Base-by-base conservation (phyloP, 2,113 vertebrate species). In the Neomonachus schauinslandi region DNA sequence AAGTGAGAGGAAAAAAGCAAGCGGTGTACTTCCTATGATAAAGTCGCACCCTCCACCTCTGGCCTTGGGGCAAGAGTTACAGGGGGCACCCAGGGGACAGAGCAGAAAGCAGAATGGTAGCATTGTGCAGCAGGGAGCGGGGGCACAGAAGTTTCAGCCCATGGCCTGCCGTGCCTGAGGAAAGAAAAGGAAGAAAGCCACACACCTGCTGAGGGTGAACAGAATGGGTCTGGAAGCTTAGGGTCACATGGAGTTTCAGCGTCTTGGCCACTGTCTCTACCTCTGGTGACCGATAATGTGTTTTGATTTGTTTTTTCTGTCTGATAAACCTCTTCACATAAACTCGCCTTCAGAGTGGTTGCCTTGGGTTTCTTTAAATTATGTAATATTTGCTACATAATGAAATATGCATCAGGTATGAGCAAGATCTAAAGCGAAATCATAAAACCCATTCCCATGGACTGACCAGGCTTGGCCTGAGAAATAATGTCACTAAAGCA, bases 301-400 rank as follows among this genome's bases (percentile, higher is more conserved):
- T 57, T 93, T 65, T 15, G 12, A 79, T 69, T 80, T 53, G 51
- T 77, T 63, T 46, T 21, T 12, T 26, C 76, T 4, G 18, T 61
- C 42, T n/a, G 80, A 90, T 92, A 87, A 96, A 63, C 21, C 82
- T 86, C 76, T 95, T 80, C 77, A 74, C 59, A 51, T 83, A 89
- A 63, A 93, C 63, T 79, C 69, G 24, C 79, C 93, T 91, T 89
- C 69, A 33, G 55, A 71, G 46, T 59, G 51, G 51, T 84, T 81
- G 83, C 69, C 71, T 87, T 71, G 19, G 81, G 79, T 96, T 97
- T 92, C 92, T 95, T 95, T 96, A 89, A 95, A 89, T 80, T 83
- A 57, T 88, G 84, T 80, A 79, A 39, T 94, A 85, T 57, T 82
- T 89, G 95, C 51, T 77, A 61, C 7, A 33, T 63, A 94, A 94